Percentiles rank a stretch among this genome's conserved stretches.
Conservation (phyloP, 2,888 invertebrate genomes). For the Heliconius hortense region DNA sequence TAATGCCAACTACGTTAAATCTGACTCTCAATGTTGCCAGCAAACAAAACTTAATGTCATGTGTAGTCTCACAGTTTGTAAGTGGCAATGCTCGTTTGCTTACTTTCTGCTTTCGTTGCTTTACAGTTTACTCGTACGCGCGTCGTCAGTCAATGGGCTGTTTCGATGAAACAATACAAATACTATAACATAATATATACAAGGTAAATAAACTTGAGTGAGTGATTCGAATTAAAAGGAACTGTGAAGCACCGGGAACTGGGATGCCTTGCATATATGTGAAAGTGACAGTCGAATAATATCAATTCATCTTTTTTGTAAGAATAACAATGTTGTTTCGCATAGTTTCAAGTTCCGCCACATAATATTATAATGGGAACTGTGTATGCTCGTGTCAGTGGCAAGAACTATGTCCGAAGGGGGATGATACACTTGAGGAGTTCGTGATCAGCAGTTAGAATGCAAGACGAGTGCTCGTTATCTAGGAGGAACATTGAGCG, state of each 20-base stretch:
- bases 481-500: slow-evolving; percentile 73
- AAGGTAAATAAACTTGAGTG: slow-evolving; percentile 51
- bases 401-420: slow-evolving; percentile 76
- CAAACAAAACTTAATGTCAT: slow-evolving; percentile 64
- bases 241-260: slow-evolving; percentile 52
- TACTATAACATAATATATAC: slow-evolving; percentile 56
- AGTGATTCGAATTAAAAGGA: slow-evolving; percentile 31
- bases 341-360: slow-evolving; percentile 69
- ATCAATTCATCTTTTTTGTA: slow-evolving; percentile 66
- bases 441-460: slow-evolving; percentile 68
- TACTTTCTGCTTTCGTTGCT: slow-evolving; percentile 75
- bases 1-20: slow-evolving; percentile 51
- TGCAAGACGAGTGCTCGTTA: slow-evolving; percentile 76
- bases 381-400: slow-evolving; percentile 57
- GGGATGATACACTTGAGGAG: slow-evolving; percentile 60
- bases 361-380: slow-evolving; percentile 58
- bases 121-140: slow-evolving; percentile 57
- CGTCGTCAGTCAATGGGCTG: slow-evolving; percentile 71
- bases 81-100: slow-evolving; percentile 57
- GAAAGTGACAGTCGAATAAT: slow-evolving; percentile 73
- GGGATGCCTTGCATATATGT: slow-evolving; percentile 64
- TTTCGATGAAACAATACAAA: slow-evolving; percentile 62
- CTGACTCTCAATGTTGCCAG: slow-evolving; percentile 53
- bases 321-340: slow-evolving; percentile 70
- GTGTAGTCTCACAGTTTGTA: slow-evolving; percentile 61